Evolutionary conservation across 2,797 vertebrate genomes (phyloP), one percentile per base, ranked within the genome.

Genomic region (Chaunax sp.): DNA sequence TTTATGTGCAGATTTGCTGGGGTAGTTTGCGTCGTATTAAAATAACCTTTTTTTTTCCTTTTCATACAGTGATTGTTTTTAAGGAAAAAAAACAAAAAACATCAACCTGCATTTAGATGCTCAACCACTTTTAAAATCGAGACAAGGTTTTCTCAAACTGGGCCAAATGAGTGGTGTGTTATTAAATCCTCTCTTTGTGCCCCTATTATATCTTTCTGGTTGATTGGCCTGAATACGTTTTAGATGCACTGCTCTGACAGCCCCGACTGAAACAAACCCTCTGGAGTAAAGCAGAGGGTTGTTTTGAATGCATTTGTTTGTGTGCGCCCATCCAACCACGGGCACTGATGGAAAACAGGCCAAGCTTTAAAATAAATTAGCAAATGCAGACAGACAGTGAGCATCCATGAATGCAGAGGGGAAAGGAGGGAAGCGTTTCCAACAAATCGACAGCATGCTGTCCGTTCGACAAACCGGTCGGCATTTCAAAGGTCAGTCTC

Each of bases 281-380:
- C n/a, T n/a, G n/a, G 60, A 57, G 75, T 28, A 56, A 58, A 38
- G 62, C 44, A 77, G 52, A 64, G 56, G 58, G 40, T 20, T 51
- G 15, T n/a, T n/a, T n/a, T n/a, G n/a, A n/a, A n/a, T 63, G 49
- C 26, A 22, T 23, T 33, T 52, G 45, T 47, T 50, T n/a, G 35
- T 33, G 60, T 56, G 28, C 19, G 43, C 3, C 19, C 15, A 1
- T 64, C 12, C 35, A 45, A 47, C 53, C 41, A 73, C 64, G 76
- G 23, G 37, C 49, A 19, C 51, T 75, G 70, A 80, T 38, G 55
- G 62, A 78, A 72, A 80, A 25, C 58, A 64, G 59, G 72, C 67
- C 50, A 69, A 49, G 77, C 66, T 77, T 70, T 72, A 69, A 77
- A 78, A 84, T 68, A 63, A 64, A 81, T 86, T 64, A 72, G 52